Evolutionary conservation across 2,113 vertebrate species (phyloP).

Genomic region (Prionailurus viverrinus): DNA sequence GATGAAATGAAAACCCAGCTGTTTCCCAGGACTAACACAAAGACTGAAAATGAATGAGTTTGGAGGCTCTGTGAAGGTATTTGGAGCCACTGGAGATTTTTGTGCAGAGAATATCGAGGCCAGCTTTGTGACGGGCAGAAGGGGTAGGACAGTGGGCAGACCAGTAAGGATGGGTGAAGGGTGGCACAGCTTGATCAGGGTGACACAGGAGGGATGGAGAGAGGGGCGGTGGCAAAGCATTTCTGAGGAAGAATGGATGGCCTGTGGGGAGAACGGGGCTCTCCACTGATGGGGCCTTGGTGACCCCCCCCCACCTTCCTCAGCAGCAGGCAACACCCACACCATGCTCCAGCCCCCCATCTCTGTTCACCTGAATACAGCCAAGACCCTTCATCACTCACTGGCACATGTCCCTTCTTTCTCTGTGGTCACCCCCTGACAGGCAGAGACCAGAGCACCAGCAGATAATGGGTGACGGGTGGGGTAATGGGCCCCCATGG

Average conservation of each 20-base stretch:
- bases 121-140: background rate
- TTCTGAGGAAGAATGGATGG: background rate
- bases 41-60: background rate
- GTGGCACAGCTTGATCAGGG: background rate
- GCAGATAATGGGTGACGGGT: accelerated
- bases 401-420: background rate
- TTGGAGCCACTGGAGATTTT: background rate
- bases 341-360: accelerated
- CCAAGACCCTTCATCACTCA: background rate
- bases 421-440: background rate
- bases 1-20: no score
- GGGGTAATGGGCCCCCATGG: accelerated
- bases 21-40: no score
- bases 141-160: background rate
- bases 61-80: background rate
- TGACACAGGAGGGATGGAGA: background rate
- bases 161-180: background rate
- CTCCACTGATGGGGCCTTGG: background rate
- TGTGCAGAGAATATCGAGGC: background rate
- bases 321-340: background rate
- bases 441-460: background rate
- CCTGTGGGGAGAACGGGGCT: accelerated
- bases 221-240: background rate
- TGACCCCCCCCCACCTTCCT: accelerated
- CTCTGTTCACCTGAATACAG: background rate